These are phyloP conservation scores for Dione juno DNA, from an alignment of 2,888 invertebrate species.

Conservation along the genomic window DNA sequence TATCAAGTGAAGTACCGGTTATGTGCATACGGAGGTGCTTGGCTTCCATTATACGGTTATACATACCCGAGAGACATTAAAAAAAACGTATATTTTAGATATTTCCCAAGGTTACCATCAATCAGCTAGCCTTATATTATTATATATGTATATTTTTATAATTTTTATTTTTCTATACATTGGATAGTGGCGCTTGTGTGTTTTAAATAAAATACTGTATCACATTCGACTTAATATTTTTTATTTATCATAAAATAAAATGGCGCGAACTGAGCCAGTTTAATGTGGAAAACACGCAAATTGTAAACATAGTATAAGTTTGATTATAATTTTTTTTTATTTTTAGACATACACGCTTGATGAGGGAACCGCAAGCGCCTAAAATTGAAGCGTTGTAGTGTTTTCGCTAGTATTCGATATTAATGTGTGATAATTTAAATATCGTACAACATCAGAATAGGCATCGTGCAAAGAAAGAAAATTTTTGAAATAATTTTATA, in stretches of 20 bases:
- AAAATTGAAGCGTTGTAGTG: slow-evolving; percentile 29
- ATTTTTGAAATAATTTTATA: too few relatives aligned
- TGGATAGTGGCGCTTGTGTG: slow-evolving; percentile 70
- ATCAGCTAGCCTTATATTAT: slow-evolving; percentile 78
- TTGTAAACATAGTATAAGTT: neutral
- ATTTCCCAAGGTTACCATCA: slow-evolving; percentile 81
- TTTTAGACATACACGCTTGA: neutral
- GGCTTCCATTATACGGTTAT: slow-evolving; percentile 57
- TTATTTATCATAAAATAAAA: neutral
- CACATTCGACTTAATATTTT: neutral
- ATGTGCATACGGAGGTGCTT: slow-evolving; percentile 41
- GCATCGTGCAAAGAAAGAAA: neutral
- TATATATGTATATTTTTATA: slow-evolving; percentile 64
- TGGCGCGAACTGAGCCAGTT: neutral
- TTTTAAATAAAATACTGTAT: slow-evolving; percentile 3
- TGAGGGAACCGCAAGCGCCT: slow-evolving; percentile 34
- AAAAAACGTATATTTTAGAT: slow-evolving; percentile 62
- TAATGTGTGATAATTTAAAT: slow-evolving; percentile 12
- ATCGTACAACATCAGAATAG: slow-evolving; percentile 6
- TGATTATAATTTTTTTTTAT: neutral
- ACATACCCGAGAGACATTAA: slow-evolving; percentile 71
- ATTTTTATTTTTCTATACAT: slow-evolving; percentile 56
- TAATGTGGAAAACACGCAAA: neutral
- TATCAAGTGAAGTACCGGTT: slow-evolving; percentile 30
- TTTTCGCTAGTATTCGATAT: slow-evolving; percentile 2